These are phyloP conservation scores for Lordiphosa mommai DNA, from an alignment of 1,140 invertebrate genomes.

Conservation along the genomic window DNA sequence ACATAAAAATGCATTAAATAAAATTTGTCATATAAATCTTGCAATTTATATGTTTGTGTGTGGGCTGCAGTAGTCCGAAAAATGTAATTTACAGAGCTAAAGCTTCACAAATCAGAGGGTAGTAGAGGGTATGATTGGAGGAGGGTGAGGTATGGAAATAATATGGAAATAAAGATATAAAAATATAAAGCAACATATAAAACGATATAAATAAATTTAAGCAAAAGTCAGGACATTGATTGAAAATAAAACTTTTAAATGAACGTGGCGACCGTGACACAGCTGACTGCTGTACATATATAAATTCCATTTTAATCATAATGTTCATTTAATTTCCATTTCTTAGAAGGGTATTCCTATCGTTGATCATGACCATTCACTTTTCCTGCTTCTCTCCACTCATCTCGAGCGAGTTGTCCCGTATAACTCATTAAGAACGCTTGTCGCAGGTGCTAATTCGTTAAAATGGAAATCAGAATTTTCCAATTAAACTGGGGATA, in stretches of 20 bases:
- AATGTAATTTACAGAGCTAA: conserved; percentile 70
- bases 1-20: conserved; percentile 77
- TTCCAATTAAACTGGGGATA: conserved; percentile 77
- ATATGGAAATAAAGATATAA: too few species aligned
- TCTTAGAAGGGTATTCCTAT: not conserved
- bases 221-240: too few species aligned
- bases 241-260: too few species aligned
- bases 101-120: conserved; percentile 22
- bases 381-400: conserved; percentile 21
- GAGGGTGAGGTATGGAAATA: not conserved
- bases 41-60: conserved; percentile 67
- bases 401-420: conserved; percentile 49
- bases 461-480: conserved; percentile 78
- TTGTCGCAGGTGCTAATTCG: conserved; percentile 78
- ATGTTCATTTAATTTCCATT: too few species aligned
- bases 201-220: too few species aligned
- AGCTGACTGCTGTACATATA: too few species aligned
- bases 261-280: too few species aligned
- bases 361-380: not conserved
- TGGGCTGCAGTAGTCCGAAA: conserved; percentile 51
- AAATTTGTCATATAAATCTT: conserved; percentile 78
- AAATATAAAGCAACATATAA: too few species aligned
- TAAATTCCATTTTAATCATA: too few species aligned
- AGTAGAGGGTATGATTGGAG: conserved; percentile 1
- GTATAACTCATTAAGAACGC: conserved; percentile 74